Evolutionary conservation across 2,797 vertebrate genomes (phyloP).

Genomic region (Pipistrellus kuhlii): DNA sequence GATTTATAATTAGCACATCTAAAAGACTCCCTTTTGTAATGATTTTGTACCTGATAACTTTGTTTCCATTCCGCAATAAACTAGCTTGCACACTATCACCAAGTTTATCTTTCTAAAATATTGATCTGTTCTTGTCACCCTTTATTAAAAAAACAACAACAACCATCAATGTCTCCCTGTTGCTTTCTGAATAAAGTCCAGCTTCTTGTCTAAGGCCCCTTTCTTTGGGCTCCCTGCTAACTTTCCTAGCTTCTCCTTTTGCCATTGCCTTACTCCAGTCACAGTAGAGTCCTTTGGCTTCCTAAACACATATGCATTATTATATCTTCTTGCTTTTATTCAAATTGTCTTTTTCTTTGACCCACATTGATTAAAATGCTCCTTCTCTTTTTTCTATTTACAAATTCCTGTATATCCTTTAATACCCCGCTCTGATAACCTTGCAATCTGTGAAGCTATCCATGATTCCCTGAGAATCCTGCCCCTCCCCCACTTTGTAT

Average conservation of each 20-base stretch:
- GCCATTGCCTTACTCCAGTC: neutral
- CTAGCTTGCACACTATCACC: neutral
- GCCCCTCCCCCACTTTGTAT: neutral
- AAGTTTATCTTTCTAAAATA: slow-evolving; percentile 39
- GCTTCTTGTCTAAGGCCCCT: neutral
- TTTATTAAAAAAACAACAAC: neutral
- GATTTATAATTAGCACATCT: slow-evolving; percentile 15
- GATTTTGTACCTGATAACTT: slow-evolving; percentile 14
- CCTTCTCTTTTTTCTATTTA: neutral
- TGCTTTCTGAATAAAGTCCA: neutral
- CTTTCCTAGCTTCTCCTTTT: neutral
- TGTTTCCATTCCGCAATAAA: neutral
- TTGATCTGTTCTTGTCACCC: slow-evolving; percentile 21
- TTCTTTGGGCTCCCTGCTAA: neutral
- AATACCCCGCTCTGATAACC: neutral
- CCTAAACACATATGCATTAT: neutral
- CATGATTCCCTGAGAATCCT: neutral
- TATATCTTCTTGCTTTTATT: neutral
- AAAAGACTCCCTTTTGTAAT: slow-evolving; percentile 35
- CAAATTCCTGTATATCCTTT: neutral
- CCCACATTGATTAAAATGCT: neutral
- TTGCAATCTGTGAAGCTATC: neutral
- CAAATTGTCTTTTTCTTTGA: neutral
- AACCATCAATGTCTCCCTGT: neutral
- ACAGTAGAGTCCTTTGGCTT: neutral